Evolutionary conservation across 2,113 vertebrate species (phyloP), one percentile per base, ranked within the genome.

Genomic region (Leucosticte australis): DNA sequence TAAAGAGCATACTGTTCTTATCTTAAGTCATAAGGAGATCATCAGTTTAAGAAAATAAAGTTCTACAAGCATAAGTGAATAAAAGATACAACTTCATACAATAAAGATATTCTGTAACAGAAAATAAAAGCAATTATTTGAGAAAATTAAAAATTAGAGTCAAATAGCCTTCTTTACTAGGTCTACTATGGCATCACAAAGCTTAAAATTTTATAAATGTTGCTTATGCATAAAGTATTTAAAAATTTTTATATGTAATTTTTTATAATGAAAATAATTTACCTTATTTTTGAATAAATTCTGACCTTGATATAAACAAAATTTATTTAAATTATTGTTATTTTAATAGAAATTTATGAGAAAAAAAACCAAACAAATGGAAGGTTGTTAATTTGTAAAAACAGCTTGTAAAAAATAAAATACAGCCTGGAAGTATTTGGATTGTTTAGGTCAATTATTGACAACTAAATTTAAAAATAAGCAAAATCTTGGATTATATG

Each of bases 1-100:
- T 96, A 97, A 97, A 97, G 86, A 59, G 27, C 74, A 76, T 75
- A 91, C 57, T 97, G 90, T 97, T 33, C 89, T 89, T 90, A 53
- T 37, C n/a, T 95, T 55, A 91, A 70, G 92, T 91, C 88, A 94
- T 81, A 85, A 49, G 88, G 83, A 93, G 76, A 71, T 96, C 94
- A 97, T 76, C 83, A 92, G 83, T 83, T 95, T 90, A 83, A 89
- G 78, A 50, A 65, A 70, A 24, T 87, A 73, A 80, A 89, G 7
- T 62, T 75, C 31, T 64, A 50, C 7, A n/a, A 62, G 13, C 63
- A 6, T 10, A 75, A 90, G 18, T 37, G 26, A 53, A 79, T 79
- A 37, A 90, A 59, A 57, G 8, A 74, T 65, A 74, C 53, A 21
- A 14, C 2, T 70, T 65, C 56, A 63, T 17, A 64, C 57, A 76